phyloP scores from a whole-genome alignment of 2,113 vertebrate genomes.

The Shinisaurus crocodilurus region DNA sequence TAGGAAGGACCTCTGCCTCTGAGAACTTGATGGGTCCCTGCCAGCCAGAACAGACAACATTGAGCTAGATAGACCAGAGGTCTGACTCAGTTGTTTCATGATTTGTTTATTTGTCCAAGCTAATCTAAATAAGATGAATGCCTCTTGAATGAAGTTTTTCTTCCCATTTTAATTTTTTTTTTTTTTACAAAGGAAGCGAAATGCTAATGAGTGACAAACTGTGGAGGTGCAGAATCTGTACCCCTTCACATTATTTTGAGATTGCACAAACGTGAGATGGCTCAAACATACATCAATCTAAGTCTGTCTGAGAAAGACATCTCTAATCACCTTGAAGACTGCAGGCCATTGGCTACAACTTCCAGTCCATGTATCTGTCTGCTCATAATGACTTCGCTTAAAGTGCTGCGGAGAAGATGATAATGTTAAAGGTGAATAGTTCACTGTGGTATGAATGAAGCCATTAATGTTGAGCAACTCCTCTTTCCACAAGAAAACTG shows the following conservation, averaged over 20 bases:
- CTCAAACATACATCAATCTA: neutral
- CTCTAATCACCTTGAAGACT: neutral
- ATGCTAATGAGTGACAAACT: neutral
- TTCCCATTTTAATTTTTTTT: too few species aligned
- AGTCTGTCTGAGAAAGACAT: neutral
- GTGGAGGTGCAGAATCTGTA: neutral
- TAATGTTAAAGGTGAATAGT: constrained; percentile 16
- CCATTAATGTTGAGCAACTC: neutral
- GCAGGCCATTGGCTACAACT: neutral
- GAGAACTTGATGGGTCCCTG: neutral
- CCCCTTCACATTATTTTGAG: neutral
- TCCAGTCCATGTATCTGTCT: neutral
- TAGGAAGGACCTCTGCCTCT: neutral
- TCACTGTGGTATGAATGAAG: neutral
- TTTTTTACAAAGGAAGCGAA: neutral
- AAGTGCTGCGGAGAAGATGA: neutral
- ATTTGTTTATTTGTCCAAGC: neutral
- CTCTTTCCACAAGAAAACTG: constrained; percentile 17
- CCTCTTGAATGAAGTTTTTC: neutral
- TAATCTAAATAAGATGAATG: neutral
- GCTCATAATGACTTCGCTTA: neutral
- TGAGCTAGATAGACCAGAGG: neutral
- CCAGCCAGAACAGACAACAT: neutral
- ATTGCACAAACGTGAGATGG: neutral
- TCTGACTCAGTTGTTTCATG: too few species aligned